phyloP scores from a whole-genome alignment of 2,113 vertebrate species.

The Caranx ignobilis region DNA sequence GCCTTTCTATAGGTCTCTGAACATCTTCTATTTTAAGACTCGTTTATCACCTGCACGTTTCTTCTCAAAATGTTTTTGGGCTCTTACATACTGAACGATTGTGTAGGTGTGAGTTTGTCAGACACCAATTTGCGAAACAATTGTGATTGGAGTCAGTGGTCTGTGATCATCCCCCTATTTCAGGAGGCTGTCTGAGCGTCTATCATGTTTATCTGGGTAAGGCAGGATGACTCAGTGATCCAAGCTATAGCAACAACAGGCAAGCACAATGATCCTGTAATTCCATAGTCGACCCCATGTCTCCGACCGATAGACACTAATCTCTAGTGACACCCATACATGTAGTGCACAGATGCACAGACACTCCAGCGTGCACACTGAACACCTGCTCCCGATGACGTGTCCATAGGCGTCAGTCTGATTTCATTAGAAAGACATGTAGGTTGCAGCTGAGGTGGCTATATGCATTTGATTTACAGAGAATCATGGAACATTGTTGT shows the following conservation, averaged over 20 bases:
- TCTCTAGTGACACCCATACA: slow-evolving; percentile 51
- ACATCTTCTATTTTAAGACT: neutral
- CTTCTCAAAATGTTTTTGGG: neutral
- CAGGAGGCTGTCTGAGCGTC: slow-evolving; percentile 7
- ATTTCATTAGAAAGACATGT: slow-evolving; percentile 18
- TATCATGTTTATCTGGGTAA: neutral
- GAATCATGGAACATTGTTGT: neutral
- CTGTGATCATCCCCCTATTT: neutral
- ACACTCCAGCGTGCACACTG: slow-evolving; percentile 2
- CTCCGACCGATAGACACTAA: slow-evolving; percentile 45
- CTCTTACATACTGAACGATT: neutral
- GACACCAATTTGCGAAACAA: neutral
- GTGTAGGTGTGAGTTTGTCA: neutral
- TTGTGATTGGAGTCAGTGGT: neutral
- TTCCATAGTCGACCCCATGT: slow-evolving; percentile 42
- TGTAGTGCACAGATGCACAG: slow-evolving; percentile 34
- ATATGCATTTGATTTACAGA: neutral
- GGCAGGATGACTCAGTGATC: slow-evolving; percentile 7
- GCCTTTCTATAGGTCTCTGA: neutral
- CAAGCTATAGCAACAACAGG: slow-evolving; percentile 54
- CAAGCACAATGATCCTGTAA: slow-evolving; percentile 33
- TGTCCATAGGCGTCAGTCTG: slow-evolving; percentile 10
- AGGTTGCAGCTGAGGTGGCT: neutral
- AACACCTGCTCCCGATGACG: slow-evolving; percentile 55
- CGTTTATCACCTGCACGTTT: neutral